Conservation (phyloP, 2,113 vertebrate genomes). For the Stictonetta naevosa region DNA sequence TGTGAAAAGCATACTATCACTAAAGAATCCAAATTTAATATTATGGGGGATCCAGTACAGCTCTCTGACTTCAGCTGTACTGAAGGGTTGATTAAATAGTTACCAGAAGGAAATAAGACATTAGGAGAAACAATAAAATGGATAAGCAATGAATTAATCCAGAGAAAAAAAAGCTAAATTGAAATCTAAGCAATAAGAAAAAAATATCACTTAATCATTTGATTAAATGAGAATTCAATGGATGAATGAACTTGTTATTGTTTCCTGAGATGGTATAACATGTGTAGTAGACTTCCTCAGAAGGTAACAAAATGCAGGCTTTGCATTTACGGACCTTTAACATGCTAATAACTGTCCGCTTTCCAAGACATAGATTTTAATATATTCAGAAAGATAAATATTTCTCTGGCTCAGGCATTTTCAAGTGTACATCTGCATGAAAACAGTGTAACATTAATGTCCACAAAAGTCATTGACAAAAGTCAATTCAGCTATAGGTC, state of each 20-base stretch:
- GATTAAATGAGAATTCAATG: not conserved
- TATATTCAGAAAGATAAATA: not conserved
- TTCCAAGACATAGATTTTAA: not conserved
- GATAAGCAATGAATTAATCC: not conserved
- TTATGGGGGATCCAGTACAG: not conserved
- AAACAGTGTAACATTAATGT: not conserved
- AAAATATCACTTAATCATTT: not conserved
- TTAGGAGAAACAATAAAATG: slow-evolving; percentile 16
- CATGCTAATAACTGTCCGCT: not conserved
- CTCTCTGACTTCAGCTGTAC: not conserved
- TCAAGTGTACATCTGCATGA: not conserved
- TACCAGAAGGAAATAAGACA: not conserved
- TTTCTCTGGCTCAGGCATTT: not conserved
- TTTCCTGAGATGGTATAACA: not conserved
- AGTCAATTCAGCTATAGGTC: not conserved
- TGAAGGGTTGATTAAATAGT: not conserved
- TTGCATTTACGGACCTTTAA: not conserved
- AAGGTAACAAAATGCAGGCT: not conserved
- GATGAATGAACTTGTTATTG: not conserved
- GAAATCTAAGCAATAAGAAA: not conserved
- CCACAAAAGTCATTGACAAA: not conserved
- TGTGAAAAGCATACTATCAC: not conserved
- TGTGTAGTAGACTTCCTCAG: not conserved
- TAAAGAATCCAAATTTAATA: not conserved
- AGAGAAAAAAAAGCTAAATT: not conserved